These are phyloP conservation scores for Brachypterus glaber DNA, from an alignment of 2,888 invertebrate species.

Conservation along the genomic window DNA sequence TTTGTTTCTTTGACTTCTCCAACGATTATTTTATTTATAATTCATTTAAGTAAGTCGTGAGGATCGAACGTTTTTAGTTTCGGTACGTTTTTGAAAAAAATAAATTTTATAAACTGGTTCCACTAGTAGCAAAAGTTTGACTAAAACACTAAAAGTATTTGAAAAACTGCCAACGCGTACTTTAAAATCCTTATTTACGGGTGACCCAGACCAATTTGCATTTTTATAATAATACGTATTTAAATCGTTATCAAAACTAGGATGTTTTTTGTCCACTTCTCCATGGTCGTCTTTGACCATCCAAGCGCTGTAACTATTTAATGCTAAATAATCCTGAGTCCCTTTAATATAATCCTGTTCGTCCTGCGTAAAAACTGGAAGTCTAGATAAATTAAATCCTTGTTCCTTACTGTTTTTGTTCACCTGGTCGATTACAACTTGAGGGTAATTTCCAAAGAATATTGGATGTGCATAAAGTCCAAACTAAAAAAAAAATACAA, in stretches of 20 bases:
- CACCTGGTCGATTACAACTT: slow-evolving; percentile 49
- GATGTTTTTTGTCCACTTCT: background rate
- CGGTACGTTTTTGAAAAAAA: no score
- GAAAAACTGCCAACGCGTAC: no score
- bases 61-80: no score
- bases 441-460: slow-evolving; percentile 56
- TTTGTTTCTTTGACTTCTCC: no score
- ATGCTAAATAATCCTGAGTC: slow-evolving; percentile 58
- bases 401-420: slow-evolving; percentile 41
- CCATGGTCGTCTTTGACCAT: slow-evolving; percentile 23
- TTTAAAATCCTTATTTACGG: no score
- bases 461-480: slow-evolving; percentile 60
- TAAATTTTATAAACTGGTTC: no score
- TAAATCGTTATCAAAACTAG: background rate
- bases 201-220: background rate
- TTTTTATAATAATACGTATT: background rate
- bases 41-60: no score
- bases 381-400: slow-evolving; percentile 10
- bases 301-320: slow-evolving; percentile 60
- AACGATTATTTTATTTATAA: no score
- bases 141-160: no score
- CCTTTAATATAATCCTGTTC: slow-evolving; percentile 49
- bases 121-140: no score
- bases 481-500: slow-evolving; percentile 43
- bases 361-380: slow-evolving; percentile 44